phyloP scores from a whole-genome alignment of 2,113 vertebrate species.

The Clupea harengus region DNA sequence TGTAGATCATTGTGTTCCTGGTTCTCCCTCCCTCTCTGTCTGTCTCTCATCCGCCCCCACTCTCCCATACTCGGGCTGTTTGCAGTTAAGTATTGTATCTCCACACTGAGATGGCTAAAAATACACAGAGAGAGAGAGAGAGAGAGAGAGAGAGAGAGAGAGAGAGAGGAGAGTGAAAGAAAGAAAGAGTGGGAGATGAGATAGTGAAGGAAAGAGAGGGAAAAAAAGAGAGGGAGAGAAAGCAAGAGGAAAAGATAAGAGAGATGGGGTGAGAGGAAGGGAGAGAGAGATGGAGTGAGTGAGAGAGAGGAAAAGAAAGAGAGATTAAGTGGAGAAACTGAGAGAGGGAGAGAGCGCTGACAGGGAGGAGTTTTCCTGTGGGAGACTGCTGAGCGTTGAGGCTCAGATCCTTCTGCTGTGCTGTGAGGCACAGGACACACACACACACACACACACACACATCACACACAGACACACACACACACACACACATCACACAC shows the following conservation, averaged over 20 bases:
- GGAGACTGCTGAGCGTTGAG: conserved; percentile 1
- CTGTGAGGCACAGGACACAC: not conserved
- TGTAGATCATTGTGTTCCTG: conserved; percentile 45
- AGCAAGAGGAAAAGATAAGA: not conserved
- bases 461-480: not conserved
- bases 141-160: not conserved
- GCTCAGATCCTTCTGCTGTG: not conserved
- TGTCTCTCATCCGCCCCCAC: conserved; percentile 49
- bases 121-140: conserved; percentile 40
- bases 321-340: not conserved
- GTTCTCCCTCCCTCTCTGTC: not conserved
- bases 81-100: conserved; percentile 60
- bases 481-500: no score
- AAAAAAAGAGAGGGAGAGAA: conserved; percentile 10
- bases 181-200: not conserved
- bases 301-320: not conserved
- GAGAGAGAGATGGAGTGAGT: not conserved
- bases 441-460: not conserved
- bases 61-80: not conserved
- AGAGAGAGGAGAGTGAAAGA: not conserved
- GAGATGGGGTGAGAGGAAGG: not conserved
- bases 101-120: conserved; percentile 59
- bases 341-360: not conserved
- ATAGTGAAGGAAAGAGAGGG: conserved; percentile 17
- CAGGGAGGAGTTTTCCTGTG: not conserved